Conservation (phyloP, 2,797 vertebrate species). For the Microctenopoma stevenorrisi region DNA sequence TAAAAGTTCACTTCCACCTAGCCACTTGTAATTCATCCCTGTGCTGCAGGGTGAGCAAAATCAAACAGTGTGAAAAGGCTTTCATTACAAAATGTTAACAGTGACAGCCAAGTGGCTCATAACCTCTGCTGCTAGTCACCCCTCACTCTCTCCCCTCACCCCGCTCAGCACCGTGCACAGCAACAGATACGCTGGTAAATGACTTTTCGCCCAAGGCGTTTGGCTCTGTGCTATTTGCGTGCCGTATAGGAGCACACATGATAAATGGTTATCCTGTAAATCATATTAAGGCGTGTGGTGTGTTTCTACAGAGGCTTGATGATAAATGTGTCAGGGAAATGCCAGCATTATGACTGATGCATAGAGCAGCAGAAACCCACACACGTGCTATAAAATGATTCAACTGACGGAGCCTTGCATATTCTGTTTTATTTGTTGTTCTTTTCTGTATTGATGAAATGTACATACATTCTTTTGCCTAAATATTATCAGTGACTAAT, state of each 20-base stretch:
- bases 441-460: not conserved
- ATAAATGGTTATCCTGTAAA: constrained; percentile 16
- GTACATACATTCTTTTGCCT: not conserved
- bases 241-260: not conserved
- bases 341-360: constrained; percentile 5
- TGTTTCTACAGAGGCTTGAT: constrained; percentile 6
- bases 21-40: constrained; percentile 31
- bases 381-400: not conserved
- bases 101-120: not conserved
- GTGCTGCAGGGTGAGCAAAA: constrained; percentile 18
- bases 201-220: constrained; percentile 1
- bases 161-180: not conserved
- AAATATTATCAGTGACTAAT: no score
- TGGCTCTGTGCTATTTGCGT: constrained; percentile 5
- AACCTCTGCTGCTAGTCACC: constrained; percentile 29
- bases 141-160: not conserved
- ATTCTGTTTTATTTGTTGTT: not conserved
- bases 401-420: no score
- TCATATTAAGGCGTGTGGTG: not conserved
- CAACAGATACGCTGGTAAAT: not conserved
- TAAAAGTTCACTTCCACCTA: constrained; percentile 20
- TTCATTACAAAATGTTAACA: constrained; percentile 32
- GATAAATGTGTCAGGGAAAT: constrained; percentile 13
- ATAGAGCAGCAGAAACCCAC: not conserved
- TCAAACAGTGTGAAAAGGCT: constrained; percentile 26